phyloP scores from a whole-genome alignment of 2,797 vertebrate species.

The Takifugu ocellatus region DNA sequence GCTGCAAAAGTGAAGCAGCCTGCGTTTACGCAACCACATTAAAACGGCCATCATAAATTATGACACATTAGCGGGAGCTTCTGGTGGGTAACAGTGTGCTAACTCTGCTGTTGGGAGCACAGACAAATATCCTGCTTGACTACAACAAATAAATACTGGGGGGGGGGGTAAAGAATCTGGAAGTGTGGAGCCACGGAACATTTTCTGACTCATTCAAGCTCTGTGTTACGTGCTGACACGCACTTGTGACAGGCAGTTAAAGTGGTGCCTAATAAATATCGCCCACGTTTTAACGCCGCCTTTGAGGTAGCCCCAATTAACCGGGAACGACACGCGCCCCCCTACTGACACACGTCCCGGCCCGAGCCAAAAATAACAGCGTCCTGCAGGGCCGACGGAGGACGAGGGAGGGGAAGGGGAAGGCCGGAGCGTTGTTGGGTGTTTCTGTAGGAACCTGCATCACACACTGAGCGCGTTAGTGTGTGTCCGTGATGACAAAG shows the following conservation, averaged over 20 bases:
- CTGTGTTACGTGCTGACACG: constrained; percentile 62
- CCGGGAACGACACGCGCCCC: constrained; percentile 58
- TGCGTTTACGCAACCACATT: constrained; percentile 61
- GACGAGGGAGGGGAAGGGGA: constrained; percentile 48
- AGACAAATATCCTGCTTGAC: constrained; percentile 62
- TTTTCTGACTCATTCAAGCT: constrained; percentile 58
- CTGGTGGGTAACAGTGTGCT: constrained; percentile 45
- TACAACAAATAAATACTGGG: constrained; percentile 73
- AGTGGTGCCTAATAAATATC: constrained; percentile 75
- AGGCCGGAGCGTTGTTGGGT: constrained; percentile 38
- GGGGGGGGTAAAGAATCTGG: constrained; percentile 51
- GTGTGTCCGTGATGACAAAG: background rate
- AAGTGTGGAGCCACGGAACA: constrained; percentile 40
- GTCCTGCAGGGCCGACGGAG: constrained; percentile 16
- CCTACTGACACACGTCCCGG: constrained; percentile 69
- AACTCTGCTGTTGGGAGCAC: constrained; percentile 45
- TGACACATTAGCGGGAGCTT: constrained; percentile 45
- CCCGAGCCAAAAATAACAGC: constrained; percentile 74
- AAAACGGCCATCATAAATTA: constrained; percentile 65
- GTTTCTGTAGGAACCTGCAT: constrained; percentile 35
- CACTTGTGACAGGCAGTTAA: constrained; percentile 67
- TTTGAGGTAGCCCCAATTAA: constrained; percentile 78
- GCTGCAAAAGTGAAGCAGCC: constrained; percentile 65
- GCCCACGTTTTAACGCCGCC: constrained; percentile 59
- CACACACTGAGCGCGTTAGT: constrained; percentile 17